phyloP scores from a whole-genome alignment of 2,888 invertebrate genomes.

The Mechanitis messenoides region DNA sequence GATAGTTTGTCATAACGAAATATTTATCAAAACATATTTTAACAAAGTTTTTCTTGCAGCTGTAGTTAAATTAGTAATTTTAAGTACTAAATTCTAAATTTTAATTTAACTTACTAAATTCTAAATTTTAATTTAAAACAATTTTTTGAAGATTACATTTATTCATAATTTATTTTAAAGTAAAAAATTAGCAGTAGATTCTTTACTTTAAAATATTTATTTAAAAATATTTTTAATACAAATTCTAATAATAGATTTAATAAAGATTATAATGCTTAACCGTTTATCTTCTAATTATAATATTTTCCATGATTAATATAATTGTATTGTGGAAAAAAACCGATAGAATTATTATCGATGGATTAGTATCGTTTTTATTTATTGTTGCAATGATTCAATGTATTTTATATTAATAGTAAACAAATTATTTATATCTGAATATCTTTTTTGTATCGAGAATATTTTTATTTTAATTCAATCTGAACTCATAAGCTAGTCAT shows the following conservation, averaged over 20 bases:
- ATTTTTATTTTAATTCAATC: background rate
- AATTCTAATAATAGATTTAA: too few species aligned
- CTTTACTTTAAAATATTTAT: background rate
- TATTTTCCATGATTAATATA: background rate
- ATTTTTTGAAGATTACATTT: too few species aligned
- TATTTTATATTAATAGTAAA: background rate
- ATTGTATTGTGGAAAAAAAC: slow-evolving; percentile 2
- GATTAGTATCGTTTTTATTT: background rate
- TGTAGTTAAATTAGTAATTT: too few species aligned
- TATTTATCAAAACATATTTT: too few species aligned
- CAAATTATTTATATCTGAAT: background rate
- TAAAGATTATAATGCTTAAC: background rate
- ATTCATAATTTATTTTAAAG: too few species aligned
- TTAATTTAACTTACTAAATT: too few species aligned
- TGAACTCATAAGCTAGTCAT: background rate
- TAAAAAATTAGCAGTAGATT: too few species aligned
- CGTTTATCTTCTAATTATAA: background rate
- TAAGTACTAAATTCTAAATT: too few species aligned
- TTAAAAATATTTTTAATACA: background rate
- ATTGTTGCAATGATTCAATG: background rate
- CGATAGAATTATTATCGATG: background rate
- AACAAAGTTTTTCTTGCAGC: too few species aligned
- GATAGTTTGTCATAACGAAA: too few species aligned
- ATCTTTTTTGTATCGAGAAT: too few species aligned
- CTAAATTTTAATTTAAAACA: too few species aligned